Base-by-base conservation (phyloP, 2,113 vertebrate genomes). In the Puffinus mauretanicus region DNA sequence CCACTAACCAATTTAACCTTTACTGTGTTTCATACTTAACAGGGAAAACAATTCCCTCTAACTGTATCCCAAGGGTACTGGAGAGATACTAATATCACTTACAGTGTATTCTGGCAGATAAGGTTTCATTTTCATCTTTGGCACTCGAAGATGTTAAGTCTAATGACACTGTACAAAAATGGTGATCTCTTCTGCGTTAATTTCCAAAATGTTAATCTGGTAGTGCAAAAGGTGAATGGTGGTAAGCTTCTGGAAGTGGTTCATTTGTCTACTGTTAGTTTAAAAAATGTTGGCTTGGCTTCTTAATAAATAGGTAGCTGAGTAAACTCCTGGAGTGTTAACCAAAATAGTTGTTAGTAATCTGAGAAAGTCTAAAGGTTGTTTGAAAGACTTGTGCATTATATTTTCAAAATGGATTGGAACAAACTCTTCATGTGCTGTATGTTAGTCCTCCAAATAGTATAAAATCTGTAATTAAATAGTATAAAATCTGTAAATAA, bases 41-140 rank as follows among this genome's bases (percentile, higher is more conserved):
- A 88, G 60, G 86, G 84, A 94, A 93, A 97, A 95, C 93, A 96
- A 91, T 97, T 97, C 92, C n/a, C 49, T 85, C 19, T 38, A 47
- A 86, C 64, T 75, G 72, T 72, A 80, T 93, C 62, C 51, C 60
- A 86, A 92, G 88, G 61, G 36, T 84, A 72, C 20, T 17, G 54
- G 90, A 82, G 52, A 65, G 66, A 84, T 44, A 69, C 81, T 78
- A 83, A 36, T 94, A 94, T 87, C 20, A n/a, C 61, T 95, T 89
- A 76, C 92, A 87, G 73, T 18, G 38, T 76, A 84, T 90, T 66
- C 52, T 78, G 77, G 17, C 42, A 92, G 94, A 75, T 95, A 79
- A 93, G 44, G 47, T 95, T 97, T 97, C 96, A 82, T 90, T 91
- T 94, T 71, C n/a, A 62, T 94, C 67, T 83, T 73, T 75, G 55